Evolutionary conservation across 2,113 vertebrate species (phyloP).

Genomic region (Onychostoma macrolepis): DNA sequence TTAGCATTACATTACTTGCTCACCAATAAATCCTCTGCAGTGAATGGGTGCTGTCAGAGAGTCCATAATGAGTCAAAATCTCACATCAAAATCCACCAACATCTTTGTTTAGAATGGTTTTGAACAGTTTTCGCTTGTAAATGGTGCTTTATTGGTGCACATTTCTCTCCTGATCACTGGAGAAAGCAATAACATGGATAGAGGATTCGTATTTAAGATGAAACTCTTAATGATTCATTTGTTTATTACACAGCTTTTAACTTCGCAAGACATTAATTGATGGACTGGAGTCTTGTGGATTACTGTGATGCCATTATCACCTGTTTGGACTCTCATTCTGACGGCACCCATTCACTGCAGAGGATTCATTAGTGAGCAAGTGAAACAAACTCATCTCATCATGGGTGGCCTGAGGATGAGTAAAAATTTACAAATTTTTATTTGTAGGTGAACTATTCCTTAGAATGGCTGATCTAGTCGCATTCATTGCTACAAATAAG

Average conservation of each 20-base stretch:
- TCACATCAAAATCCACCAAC: too few relatives aligned
- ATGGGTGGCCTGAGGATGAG: neutral
- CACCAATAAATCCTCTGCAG: neutral
- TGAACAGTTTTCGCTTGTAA: neutral
- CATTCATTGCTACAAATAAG: constrained; percentile 35
- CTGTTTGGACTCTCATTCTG: neutral
- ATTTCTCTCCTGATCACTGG: neutral
- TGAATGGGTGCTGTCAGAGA: neutral
- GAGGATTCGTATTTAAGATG: neutral
- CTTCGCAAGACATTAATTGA: neutral
- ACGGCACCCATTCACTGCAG: neutral
- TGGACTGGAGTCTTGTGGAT: neutral
- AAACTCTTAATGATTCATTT: neutral
- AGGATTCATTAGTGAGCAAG: neutral
- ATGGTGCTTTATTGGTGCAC: neutral
- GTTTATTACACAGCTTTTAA: neutral
- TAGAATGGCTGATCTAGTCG: neutral
- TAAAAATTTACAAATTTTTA: neutral
- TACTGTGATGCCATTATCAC: neutral
- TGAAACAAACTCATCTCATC: neutral
- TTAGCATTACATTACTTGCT: neutral
- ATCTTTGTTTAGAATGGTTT: neutral
- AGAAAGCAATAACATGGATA: neutral
- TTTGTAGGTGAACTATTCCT: neutral
- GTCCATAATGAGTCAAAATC: too few relatives aligned